These are phyloP conservation scores for Notechis scutatus DNA, from an alignment of 2,113 vertebrate genomes.

Conservation along the genomic window DNA sequence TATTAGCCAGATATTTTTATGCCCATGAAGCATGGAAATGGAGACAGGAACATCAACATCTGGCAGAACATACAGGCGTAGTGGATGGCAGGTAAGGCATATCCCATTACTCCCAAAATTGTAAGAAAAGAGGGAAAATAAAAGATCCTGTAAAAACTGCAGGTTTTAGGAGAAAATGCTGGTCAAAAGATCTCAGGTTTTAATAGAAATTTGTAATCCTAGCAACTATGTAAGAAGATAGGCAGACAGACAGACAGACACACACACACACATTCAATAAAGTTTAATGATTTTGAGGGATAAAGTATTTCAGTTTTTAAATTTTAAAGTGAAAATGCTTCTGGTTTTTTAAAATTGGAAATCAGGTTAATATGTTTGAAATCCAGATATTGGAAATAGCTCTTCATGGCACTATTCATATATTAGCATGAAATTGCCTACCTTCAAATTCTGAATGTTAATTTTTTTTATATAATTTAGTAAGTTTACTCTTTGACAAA, in stretches of 20 bases:
- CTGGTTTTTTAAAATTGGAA: neutral
- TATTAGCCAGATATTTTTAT: neutral
- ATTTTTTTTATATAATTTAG: neutral
- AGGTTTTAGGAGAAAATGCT: neutral
- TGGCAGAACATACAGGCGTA: neutral
- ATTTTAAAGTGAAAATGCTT: neutral
- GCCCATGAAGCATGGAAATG: neutral
- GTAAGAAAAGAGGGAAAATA: neutral
- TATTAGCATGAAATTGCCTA: neutral
- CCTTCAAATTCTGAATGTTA: neutral
- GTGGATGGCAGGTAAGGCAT: conserved; percentile 1
- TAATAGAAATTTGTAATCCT: neutral
- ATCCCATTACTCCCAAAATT: neutral
- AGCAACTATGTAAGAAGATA: neutral
- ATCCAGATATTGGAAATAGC: neutral
- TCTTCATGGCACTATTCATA: neutral
- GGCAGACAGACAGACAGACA: too few relatives aligned
- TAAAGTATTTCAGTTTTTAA: neutral
- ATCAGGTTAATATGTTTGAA: neutral
- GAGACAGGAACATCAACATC: neutral
- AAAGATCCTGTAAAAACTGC: neutral
- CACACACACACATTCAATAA: neutral
- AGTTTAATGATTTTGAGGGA: neutral
- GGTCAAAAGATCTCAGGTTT: neutral
- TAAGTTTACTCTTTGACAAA: neutral